These are phyloP conservation scores for Scaeva pyrastri DNA, from an alignment of 2,888 invertebrate genomes.

Conservation along the genomic window DNA sequence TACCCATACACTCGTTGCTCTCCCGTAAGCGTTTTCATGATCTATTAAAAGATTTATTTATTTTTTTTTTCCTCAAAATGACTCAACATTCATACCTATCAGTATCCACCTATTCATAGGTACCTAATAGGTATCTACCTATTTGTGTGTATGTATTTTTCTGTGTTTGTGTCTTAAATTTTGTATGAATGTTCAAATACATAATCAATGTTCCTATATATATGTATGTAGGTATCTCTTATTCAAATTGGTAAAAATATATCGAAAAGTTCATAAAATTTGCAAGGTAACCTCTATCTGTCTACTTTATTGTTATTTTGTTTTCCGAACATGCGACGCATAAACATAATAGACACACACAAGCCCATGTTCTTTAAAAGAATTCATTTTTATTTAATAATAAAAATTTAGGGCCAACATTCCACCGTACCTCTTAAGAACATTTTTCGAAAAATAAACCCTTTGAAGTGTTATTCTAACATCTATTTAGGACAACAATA, in stretches of 20 bases:
- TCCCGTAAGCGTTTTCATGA: too few species aligned
- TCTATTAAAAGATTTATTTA: too few species aligned
- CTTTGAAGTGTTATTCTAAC: slow-evolving; percentile 66
- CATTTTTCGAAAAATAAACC: slow-evolving; percentile 33
- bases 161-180: too few species aligned
- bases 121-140: too few species aligned
- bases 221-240: not conserved
- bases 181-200: too few species aligned
- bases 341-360: not conserved
- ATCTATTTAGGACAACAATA: slow-evolving; percentile 58
- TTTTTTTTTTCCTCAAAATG: too few species aligned
- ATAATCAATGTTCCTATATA: too few species aligned
- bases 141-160: too few species aligned
- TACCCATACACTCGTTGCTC: too few species aligned
- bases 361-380: not conserved
- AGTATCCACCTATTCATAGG: too few species aligned
- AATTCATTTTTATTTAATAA: slow-evolving; percentile 46
- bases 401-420: slow-evolving; percentile 67
- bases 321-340: slow-evolving; percentile 3
- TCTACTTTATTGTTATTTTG: slow-evolving; percentile 4
- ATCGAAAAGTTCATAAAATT: not conserved
- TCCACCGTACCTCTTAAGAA: slow-evolving; percentile 43
- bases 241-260: slow-evolving; percentile 9
- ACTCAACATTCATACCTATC: too few species aligned
- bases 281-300: slow-evolving; percentile 14